phyloP scores from a whole-genome alignment of 2,113 vertebrate species.

The Serinus canaria region DNA sequence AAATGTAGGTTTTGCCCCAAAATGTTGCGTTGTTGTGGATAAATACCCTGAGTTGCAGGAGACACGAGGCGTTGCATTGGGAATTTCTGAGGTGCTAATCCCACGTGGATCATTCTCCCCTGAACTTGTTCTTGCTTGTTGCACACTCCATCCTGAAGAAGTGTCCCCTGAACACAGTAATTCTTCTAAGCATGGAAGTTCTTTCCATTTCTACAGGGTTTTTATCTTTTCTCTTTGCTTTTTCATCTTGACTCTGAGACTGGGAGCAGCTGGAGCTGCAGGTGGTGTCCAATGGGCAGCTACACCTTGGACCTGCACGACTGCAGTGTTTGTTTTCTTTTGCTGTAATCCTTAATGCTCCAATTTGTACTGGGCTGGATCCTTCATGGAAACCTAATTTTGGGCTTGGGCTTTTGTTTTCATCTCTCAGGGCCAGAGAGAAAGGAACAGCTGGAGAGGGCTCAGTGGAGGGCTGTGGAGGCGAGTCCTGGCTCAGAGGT shows the following conservation, averaged over 20 bases:
- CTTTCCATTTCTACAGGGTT: accelerated
- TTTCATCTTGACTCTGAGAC: neutral
- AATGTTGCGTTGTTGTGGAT: neutral
- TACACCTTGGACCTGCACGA: neutral
- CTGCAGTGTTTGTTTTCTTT: accelerated
- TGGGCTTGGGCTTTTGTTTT: neutral
- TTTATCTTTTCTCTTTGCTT: neutral
- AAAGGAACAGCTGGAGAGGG: neutral
- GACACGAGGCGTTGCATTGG: accelerated
- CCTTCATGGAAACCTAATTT: neutral
- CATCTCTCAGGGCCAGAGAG: neutral
- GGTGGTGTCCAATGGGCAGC: neutral
- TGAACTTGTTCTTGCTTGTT: neutral
- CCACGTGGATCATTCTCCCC: accelerated
- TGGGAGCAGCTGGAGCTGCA: neutral
- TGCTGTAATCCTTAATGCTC: neutral
- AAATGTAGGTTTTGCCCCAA: neutral
- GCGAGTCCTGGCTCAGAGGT: accelerated
- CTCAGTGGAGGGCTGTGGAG: neutral
- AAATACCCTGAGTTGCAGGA: accelerated
- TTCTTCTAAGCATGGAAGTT: accelerated
- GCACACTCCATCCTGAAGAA: neutral
- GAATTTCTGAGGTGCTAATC: neutral
- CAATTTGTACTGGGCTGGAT: neutral
- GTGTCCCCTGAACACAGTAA: neutral